phyloP scores from a whole-genome alignment of 2,888 invertebrate genomes.

The Eretmocerus hayati region DNA sequence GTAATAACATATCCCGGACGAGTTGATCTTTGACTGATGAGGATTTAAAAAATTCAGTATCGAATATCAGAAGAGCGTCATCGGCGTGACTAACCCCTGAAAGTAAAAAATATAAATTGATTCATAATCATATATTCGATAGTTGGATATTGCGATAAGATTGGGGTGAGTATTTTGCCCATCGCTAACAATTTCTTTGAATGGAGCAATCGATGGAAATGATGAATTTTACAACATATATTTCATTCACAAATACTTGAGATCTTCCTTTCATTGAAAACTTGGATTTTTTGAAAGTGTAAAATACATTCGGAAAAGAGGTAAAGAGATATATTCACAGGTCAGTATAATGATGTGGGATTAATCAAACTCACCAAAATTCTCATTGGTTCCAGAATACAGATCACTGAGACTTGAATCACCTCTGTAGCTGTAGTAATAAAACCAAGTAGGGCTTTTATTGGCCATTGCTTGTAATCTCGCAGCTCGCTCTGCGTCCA shows the following conservation, averaged over 20 bases:
- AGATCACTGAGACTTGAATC: constrained; percentile 50
- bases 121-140: too few species aligned
- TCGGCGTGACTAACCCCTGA: constrained; percentile 61
- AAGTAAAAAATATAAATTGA: constrained; percentile 8
- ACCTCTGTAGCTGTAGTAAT: constrained; percentile 54
- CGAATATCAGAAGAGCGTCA: constrained; percentile 54
- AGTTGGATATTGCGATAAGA: too few species aligned
- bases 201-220: too few species aligned
- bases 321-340: too few species aligned
- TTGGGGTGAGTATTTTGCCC: too few species aligned
- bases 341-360: too few species aligned
- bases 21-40: constrained; percentile 47
- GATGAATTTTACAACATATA: too few species aligned
- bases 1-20: constrained; percentile 51
- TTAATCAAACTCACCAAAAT: constrained; percentile 51
- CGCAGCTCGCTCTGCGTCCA: constrained; percentile 54
- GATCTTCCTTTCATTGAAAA: too few species aligned
- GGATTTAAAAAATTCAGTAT: constrained; percentile 38
- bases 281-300: neutral
- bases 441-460: constrained; percentile 54
- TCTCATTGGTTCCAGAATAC: constrained; percentile 45
- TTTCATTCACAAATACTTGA: too few species aligned
- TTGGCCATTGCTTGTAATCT: constrained; percentile 49
- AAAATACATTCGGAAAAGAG: too few species aligned
- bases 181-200: too few species aligned